Conservation (phyloP, 2,113 vertebrate species). For the Chascanopsetta lugubris region DNA sequence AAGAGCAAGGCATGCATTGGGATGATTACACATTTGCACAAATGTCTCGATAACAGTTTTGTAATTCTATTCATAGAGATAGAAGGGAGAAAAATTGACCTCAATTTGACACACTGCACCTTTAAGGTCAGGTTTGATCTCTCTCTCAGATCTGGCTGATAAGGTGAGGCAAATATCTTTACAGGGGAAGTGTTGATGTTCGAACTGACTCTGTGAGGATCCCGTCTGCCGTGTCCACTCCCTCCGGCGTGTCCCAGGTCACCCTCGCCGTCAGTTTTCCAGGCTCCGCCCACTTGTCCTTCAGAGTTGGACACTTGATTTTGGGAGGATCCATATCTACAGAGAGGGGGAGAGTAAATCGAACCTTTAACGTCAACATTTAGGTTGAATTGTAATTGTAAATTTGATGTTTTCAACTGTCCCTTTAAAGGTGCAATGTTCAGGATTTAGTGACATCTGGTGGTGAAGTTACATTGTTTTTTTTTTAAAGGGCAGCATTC, state of each 20-base stretch:
- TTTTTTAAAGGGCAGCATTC: too few relatives aligned
- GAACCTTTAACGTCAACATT: too few relatives aligned
- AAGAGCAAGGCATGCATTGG: too few relatives aligned
- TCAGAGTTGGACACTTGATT: conserved; percentile 93
- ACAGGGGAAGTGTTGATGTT: neutral
- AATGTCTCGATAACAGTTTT: too few relatives aligned
- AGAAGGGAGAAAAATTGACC: too few relatives aligned
- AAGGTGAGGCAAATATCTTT: neutral
- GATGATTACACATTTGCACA: too few relatives aligned
- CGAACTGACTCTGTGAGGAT: conserved; percentile 95
- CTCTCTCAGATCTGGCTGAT: conserved; percentile 9
- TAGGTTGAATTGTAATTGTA: neutral
- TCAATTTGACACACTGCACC: too few relatives aligned
- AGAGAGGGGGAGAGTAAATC: neutral
- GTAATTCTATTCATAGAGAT: too few relatives aligned
- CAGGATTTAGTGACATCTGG: too few relatives aligned
- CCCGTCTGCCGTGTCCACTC: conserved; percentile 93
- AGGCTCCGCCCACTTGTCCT: conserved; percentile 93
- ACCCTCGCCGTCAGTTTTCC: conserved; percentile 93
- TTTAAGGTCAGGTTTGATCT: conserved; percentile 39
- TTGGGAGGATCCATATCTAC: conserved; percentile 90
- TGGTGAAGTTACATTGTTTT: too few relatives aligned
- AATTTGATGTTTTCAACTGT: too few relatives aligned
- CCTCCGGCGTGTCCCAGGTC: conserved; percentile 95
- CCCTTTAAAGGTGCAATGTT: too few relatives aligned